These are phyloP conservation scores for Tuberolachnus salignus DNA, from an alignment of 2,888 invertebrate species.

Conservation along the genomic window DNA sequence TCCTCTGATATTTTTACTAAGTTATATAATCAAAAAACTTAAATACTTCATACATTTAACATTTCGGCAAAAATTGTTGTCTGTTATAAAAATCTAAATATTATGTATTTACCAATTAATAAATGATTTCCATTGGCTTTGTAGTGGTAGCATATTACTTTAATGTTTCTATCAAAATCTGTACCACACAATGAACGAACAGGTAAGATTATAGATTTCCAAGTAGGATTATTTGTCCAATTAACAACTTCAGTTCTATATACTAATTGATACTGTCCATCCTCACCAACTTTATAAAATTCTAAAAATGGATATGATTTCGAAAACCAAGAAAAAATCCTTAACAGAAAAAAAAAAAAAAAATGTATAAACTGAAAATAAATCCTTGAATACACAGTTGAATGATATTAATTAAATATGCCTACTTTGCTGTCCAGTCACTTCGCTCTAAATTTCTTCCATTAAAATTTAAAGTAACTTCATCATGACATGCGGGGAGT, in stretches of 20 bases:
- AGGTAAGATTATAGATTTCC: conserved; percentile 65
- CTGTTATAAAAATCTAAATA: no score
- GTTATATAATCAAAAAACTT: no score
- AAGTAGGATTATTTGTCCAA: conserved; percentile 66
- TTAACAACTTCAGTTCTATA: conserved; percentile 67
- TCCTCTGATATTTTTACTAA: no score
- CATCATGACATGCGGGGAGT: conserved; percentile 62
- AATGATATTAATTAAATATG: neutral
- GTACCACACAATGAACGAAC: conserved; percentile 65
- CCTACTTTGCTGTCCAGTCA: conserved; percentile 60
- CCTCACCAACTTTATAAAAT: conserved; percentile 64
- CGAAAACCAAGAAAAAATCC: conserved; percentile 58
- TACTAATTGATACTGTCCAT: conserved; percentile 64
- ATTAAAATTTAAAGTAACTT: conserved; percentile 61
- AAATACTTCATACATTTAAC: no score
- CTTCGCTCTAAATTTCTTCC: conserved; percentile 62
- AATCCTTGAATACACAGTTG: neutral
- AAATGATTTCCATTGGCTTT: conserved; percentile 64
- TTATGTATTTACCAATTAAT: conserved; percentile 63
- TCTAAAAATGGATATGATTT: conserved; percentile 62
- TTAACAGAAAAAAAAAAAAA: no score
- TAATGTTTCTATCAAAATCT: conserved; percentile 66
- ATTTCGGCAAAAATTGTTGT: no score
- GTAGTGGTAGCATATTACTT: conserved; percentile 66
- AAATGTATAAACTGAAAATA: conserved; percentile 8